Percentiles rank a stretch among this genome's conserved stretches.
phyloP scores from a whole-genome alignment of 1,140 invertebrate species.

The Diprion similis region DNA sequence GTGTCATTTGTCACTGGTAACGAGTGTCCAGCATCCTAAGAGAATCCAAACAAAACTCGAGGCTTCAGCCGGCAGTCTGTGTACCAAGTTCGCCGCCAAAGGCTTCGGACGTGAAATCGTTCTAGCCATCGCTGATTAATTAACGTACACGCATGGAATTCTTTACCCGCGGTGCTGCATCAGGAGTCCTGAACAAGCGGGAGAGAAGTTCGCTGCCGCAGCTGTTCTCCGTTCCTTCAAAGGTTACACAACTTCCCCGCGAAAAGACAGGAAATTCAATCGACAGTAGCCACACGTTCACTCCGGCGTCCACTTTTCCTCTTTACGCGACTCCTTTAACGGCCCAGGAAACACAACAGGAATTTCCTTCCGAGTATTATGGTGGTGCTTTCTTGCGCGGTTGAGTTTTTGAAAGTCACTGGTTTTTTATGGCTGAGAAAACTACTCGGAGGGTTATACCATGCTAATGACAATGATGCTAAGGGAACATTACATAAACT shows the following conservation, averaged over 20 bases:
- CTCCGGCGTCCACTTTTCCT: not conserved
- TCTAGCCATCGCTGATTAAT: constrained; percentile 7
- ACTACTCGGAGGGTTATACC: constrained; percentile 22
- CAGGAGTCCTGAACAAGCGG: not conserved
- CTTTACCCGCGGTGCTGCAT: not conserved
- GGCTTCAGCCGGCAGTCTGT: not conserved
- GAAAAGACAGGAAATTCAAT: not conserved
- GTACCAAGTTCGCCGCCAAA: not conserved
- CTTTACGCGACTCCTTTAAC: constrained; percentile 14
- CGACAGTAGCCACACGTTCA: constrained; percentile 15
- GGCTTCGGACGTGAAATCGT: not conserved
- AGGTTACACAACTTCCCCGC: not conserved
- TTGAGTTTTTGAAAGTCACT: not conserved
- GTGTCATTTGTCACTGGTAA: constrained; percentile 5
- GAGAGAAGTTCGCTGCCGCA: not conserved
- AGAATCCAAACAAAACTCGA: not conserved
- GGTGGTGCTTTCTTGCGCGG: not conserved
- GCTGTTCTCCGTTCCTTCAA: not conserved
- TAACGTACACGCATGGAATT: not conserved
- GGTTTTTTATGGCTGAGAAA: too few relatives aligned
- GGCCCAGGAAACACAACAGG: constrained; percentile 2
- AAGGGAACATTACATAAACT: constrained; percentile 16
- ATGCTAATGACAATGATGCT: constrained; percentile 50
- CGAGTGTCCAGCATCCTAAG: not conserved
- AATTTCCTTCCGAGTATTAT: not conserved